Evolutionary conservation across 2,113 vertebrate species (phyloP), one percentile per base, ranked within the genome.

Genomic region (Symphodus melops): DNA sequence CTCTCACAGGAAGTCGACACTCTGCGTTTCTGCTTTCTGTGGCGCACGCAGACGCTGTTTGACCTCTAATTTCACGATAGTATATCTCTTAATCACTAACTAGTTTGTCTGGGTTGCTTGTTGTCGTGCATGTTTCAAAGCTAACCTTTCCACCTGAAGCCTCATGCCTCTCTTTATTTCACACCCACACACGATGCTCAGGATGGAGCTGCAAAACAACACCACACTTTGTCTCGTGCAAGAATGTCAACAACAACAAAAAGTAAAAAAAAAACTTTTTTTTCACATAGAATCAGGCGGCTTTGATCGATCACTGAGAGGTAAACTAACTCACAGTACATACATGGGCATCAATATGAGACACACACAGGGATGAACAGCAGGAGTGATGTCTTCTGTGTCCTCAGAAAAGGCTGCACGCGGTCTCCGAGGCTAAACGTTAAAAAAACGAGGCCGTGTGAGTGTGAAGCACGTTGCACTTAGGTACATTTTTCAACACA

Each of bases 51-150:
- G 23, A 62, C 48, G 23, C 17, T 0, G 5, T 78, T 23, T 62
- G 70, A 69, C 49, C 60, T 59, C 20, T 42, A 52, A 71, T 83
- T 68, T 51, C 20, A 37, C 23, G 69, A 21, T 23, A 69, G 58
- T 70, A 28, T 16, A 64, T 76, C 69, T 70, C 9, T 8, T 8
- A 57, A 14, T 74, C 23, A 77, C 71, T 55, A 48, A 61, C 82
- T 33, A 48, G n/a, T 20, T n/a, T 44, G 49, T 54, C 23, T 48
- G 23, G 14, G 20, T 68, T 14, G 21, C 42, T 63, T 63, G 44
- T 62, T 63, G 36, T 71, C n/a, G 72, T 28, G 16, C 3, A 52
- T 42, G 11, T 56, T 72, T 49, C 28, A 70, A 56, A 68, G 67
- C 65, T 44, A 23, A 23, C 19, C 44, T 61, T 66, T 23, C 70